Percentiles rank a stretch among this genome's conserved stretches.
phyloP scores from a whole-genome alignment of 2,113 vertebrate genomes.

The Stegostoma tigrinum region DNA sequence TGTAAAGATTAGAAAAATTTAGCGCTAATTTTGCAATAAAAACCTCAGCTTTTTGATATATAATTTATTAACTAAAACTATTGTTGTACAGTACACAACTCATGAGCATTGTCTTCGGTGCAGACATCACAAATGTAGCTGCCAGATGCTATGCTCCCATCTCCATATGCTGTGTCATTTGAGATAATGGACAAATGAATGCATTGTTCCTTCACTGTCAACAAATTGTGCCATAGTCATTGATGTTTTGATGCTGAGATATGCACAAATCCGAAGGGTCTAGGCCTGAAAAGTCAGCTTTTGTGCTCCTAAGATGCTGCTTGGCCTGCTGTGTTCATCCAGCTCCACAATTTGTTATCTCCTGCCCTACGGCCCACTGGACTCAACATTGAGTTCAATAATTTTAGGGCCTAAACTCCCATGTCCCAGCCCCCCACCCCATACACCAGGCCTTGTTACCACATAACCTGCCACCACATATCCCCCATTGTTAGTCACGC shows the following conservation, averaged over 20 bases:
- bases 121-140: not conserved
- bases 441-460: no score
- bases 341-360: no score
- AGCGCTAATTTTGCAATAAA: not conserved
- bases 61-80: not conserved
- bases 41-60: not conserved
- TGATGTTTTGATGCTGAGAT: not conserved
- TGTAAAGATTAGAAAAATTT: not conserved
- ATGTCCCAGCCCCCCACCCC: no score
- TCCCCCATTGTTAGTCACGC: no score
- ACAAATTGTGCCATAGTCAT: not conserved
- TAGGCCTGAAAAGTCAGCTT: no score
- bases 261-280: no score
- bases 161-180: conserved; percentile 2
- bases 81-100: not conserved
- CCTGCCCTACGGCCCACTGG: no score
- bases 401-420: no score
- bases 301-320: no score
- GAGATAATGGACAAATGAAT: not conserved
- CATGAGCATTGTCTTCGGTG: not conserved
- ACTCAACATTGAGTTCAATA: no score
- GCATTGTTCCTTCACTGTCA: not conserved
- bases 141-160: not conserved
- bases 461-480: no score
- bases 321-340: no score